These are phyloP conservation scores for Osmoderma eremita DNA, from an alignment of 2,888 invertebrate genomes.

Conservation along the genomic window DNA sequence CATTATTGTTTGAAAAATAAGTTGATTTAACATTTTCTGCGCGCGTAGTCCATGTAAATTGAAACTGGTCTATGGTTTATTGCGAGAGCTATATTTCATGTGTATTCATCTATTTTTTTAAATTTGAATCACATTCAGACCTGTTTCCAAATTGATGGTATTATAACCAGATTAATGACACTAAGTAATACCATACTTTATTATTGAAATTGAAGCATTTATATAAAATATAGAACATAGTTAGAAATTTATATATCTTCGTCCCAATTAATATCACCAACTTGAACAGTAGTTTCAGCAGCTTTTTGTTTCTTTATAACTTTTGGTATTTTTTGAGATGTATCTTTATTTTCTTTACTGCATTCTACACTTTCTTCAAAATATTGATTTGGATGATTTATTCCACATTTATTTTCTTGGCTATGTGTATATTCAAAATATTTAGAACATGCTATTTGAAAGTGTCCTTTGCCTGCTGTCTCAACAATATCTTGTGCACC, in stretches of 20 bases:
- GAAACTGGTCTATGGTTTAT: no score
- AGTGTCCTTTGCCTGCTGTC: constrained; percentile 80
- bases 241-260: constrained; percentile 21
- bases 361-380: constrained; percentile 78
- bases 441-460: constrained; percentile 88
- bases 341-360: constrained; percentile 49
- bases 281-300: background rate
- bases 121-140: no score
- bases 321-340: constrained; percentile 7
- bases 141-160: no score
- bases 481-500: constrained; percentile 78
- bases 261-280: constrained; percentile 36
- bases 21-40: no score
- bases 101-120: no score
- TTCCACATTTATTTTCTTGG: constrained; percentile 71
- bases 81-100: no score
- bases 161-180: no score
- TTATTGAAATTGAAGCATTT: no score
- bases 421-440: constrained; percentile 81
- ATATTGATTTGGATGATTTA: constrained; percentile 93
- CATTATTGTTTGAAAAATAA: no score
- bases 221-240: background rate
- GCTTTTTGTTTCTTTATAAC: constrained; percentile 22
- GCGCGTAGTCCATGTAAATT: no score
- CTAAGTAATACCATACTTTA: no score